phyloP scores from a whole-genome alignment of 2,113 vertebrate genomes.

The Myotis brandtii region DNA sequence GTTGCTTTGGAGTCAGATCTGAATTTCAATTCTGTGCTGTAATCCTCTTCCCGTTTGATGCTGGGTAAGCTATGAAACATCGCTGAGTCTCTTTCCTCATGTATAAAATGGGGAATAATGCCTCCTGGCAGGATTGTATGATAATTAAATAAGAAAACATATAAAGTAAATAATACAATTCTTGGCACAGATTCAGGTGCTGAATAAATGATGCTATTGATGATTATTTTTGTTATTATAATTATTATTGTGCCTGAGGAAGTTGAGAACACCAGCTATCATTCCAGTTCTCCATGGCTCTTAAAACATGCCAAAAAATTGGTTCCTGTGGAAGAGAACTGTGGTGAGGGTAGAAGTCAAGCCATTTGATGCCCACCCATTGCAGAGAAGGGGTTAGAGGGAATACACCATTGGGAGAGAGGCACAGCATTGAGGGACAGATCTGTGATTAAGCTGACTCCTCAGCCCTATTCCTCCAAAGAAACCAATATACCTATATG shows the following conservation, averaged over 20 bases:
- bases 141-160: constrained; percentile 2
- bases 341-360: background rate
- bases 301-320: background rate
- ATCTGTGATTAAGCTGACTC: background rate
- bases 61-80: background rate
- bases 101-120: background rate
- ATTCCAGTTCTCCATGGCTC: background rate
- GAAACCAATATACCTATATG: background rate
- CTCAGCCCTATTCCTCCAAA: background rate
- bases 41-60: background rate
- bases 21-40: background rate
- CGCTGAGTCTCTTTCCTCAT: constrained; percentile 1
- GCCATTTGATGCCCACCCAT: background rate
- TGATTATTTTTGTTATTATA: background rate
- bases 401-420: background rate
- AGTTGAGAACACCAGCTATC: background rate
- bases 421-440: background rate
- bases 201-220: background rate
- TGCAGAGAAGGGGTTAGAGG: background rate
- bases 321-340: background rate
- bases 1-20: background rate
- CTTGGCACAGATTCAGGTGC: background rate
- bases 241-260: background rate
- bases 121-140: background rate
- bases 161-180: background rate